Base-by-base conservation (phyloP, 2,113 vertebrate species). In the Alces alces region DNA sequence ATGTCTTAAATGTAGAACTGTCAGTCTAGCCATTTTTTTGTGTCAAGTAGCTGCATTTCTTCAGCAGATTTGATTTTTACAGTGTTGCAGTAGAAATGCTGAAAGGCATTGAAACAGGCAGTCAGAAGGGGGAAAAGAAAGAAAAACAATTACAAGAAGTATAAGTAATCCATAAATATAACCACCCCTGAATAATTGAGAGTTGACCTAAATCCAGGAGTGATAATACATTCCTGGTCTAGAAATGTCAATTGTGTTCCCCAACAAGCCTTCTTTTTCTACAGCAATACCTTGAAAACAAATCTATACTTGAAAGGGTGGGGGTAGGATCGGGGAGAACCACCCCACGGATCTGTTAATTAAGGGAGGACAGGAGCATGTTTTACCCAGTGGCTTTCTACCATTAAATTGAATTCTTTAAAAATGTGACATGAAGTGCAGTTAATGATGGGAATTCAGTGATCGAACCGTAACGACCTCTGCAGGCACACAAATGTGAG, bases 331-430 rank as follows among this genome's bases (percentile, higher is more conserved):
- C n/a, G 43, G 47, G 43, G 70, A 95, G 97, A 96, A 96, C 95
- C 89, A 98, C 94, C 95, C 95, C 91, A 98, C 83, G 39, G 96
- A 97, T 97, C 97, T 98, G 98, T 98, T 98, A 97, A 98, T 98
- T 98, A 98, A 98, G 90, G 96, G 80, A 97, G 93, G 47, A 50
- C 14, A 0, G 43, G 91, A 97, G 89, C 94, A 76, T 93, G 95
- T 96, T 98, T 98, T 97, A 98, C 95, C 97, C 98, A 97, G 97
- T 98, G 96, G 97, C 96, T 97, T 97, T 98, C 98, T 97, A 97
- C 95, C 95, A 97, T 97, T 98, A 98, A 98, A 98, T 98, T 98
- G 98, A 98, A 97, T 98, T 98, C 96, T 98, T 98, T 98, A 97
- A 97, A 98, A 98, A 95, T 98, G 98, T 98, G 98, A 97, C 98